Base-by-base conservation (phyloP, 2,888 invertebrate species). In the Dryadula phaetusa region DNA sequence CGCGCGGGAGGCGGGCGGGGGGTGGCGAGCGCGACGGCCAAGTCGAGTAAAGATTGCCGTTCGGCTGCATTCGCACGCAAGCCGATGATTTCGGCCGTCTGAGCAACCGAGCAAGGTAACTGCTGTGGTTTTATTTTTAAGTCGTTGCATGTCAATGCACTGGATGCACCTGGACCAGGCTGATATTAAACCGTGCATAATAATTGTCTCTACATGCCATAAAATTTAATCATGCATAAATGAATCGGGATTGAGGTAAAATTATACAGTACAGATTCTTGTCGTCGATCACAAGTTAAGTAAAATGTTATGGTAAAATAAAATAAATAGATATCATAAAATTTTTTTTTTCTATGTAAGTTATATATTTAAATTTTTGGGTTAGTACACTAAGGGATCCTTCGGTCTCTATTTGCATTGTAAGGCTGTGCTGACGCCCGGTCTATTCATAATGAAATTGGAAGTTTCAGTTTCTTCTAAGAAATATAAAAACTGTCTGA, bases 41-140 rank as follows among this genome's bases (percentile, higher is more conserved):
- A 72, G 62, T 78, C 74, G 75, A 79, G 79, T 86, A 86, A 85
- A 86, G 86, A 87, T 89, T 87, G 86, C 75, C 79, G 80, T 84
- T 87, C 83, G 84, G 83, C 80, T 87, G 84, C 87, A 84, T 82
- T 86, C 87, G 86, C 79, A 77, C 82, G 80, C 79, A 79, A 82
- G 81, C 83, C 82, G 81, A 79, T 82, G 84, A 82, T 86, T 83
- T 85, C 80, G 79, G 77, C 75, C 76, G 73, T 74, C 72, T 72
- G 68, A 70, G 70, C 70, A 75, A 71, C 72, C 75, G 75, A 77
- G 75, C 77, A 77, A 80, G 82, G 80, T 81, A 82, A 77, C 77
- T 76, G 74, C 79, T 79, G 72, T 83, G 81, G 83, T 85, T 84
- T 84, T 82, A 81, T 86, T 88, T 84, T 84, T 66, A 70, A 73